Percentiles rank a stretch among this genome's conserved stretches.
Conservation (phyloP, 1,140 invertebrate genomes). For the Drosophila erecta region DNA sequence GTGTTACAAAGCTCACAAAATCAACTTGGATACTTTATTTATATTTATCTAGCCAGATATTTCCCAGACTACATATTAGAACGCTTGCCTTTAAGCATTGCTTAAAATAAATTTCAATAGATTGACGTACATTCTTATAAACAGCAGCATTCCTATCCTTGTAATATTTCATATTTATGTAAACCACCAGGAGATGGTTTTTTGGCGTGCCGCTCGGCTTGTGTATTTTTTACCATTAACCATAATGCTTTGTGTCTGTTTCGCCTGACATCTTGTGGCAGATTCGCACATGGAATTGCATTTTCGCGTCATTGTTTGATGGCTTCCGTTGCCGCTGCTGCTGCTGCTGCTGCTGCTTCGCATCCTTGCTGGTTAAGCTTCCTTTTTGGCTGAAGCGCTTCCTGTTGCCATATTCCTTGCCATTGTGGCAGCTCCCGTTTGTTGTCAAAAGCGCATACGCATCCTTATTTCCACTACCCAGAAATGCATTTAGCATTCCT, state of each 20-base stretch:
- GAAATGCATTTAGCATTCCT: constrained; percentile 63
- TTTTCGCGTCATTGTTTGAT: constrained; percentile 74
- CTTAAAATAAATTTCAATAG: no score
- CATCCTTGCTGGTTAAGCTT: constrained; percentile 70
- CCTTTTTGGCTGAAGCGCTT: constrained; percentile 53
- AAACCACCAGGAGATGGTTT: constrained; percentile 18
- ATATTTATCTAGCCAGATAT: neutral
- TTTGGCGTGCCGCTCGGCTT: constrained; percentile 25
- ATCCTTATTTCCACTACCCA: constrained; percentile 11
- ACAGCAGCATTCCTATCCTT: neutral
- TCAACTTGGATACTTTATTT: constrained; percentile 8
- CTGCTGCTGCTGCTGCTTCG: constrained; percentile 24
- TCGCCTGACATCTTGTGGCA: constrained; percentile 41
- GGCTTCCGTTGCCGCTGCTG: constrained; percentile 57
- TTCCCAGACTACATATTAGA: no score
- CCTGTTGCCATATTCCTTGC: constrained; percentile 54
- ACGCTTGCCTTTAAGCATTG: no score
- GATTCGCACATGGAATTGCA: constrained; percentile 45
- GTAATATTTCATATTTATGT: constrained; percentile 23
- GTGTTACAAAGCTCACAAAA: constrained; percentile 1
- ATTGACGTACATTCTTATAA: no score
- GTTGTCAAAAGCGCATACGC: constrained; percentile 30
- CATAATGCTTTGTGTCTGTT: constrained; percentile 21
- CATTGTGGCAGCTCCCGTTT: constrained; percentile 37
- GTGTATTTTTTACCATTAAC: constrained; percentile 41